These are phyloP conservation scores for Azorinus chamasolen DNA, from an alignment of 2,888 invertebrate species.

Conservation along the genomic window DNA sequence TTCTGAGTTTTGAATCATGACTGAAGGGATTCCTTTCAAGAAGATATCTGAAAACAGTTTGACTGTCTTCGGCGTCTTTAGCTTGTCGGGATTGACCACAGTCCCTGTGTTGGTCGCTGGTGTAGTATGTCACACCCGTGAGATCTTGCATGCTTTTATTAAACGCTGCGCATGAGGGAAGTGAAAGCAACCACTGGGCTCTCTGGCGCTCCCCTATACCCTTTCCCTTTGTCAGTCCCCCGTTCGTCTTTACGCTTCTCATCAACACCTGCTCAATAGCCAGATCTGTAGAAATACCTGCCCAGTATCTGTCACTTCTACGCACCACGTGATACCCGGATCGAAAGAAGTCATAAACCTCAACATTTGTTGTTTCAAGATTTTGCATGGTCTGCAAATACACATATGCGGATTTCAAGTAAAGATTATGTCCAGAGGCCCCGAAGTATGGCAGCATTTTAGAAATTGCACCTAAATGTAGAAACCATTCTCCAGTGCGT, in stretches of 20 bases:
- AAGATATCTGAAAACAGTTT: conserved; percentile 36
- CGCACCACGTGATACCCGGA: conserved; percentile 44
- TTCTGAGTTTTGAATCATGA: no score
- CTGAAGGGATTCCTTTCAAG: conserved; percentile 12
- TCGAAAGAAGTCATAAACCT: conserved; percentile 25
- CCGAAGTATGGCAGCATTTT: conserved; percentile 69
- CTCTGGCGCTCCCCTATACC: conserved; percentile 58
- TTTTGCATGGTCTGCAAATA: conserved; percentile 40
- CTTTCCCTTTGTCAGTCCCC: no score
- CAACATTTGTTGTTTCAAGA: conserved; percentile 22
- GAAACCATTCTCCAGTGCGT: conserved; percentile 66
- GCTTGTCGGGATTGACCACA: conserved; percentile 24
- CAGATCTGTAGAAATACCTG: conserved; percentile 43
- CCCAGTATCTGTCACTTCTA: conserved; percentile 28
- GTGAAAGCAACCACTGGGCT: conserved; percentile 39
- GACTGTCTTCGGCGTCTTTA: conserved; percentile 35
- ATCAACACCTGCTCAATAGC: no score
- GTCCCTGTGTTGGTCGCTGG: conserved; percentile 59
- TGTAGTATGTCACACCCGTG: conserved; percentile 20
- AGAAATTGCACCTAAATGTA: conserved; percentile 57
- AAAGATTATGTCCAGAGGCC: conserved; percentile 81
- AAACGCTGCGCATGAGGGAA: conserved; percentile 34
- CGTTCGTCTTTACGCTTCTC: no score
- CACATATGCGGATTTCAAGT: conserved; percentile 51
- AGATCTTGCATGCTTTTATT: conserved; percentile 52